Evolutionary conservation across 1,140 invertebrate species (phyloP), one percentile per base, ranked within the genome.

Genomic region (Ridgeia piscesae): DNA sequence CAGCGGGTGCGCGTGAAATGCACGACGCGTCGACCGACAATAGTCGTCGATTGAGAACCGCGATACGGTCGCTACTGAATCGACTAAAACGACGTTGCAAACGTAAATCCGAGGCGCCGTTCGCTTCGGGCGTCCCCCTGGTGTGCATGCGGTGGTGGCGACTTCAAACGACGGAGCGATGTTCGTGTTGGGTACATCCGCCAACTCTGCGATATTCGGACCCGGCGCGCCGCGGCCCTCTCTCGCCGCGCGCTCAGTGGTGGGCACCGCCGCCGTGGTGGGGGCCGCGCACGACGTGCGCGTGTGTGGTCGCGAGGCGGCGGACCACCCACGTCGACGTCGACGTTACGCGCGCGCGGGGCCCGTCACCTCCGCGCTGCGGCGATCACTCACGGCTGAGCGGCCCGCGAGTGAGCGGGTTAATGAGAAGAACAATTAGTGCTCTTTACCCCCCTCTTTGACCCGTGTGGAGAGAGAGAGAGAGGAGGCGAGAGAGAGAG

Each of bases 381-480:
- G 0, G 58, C 58, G 17, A 77, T 77, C 58, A 77, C 58, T 77
- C 58, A 77, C 17, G 58, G 58, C 58, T 77, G 58, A 77, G 17
- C 58, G 58, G 58, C 58, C 58, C 11, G 27, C 17, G 27, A n/a
- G n/a, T n/a, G 58, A 17, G 27, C 58, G 58, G 58, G 58, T 77
- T 77, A 77, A 77, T 77, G 58, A 77, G 58, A 77, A 77, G 58
- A 77, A 77, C 58, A 77, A 77, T 77, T 77, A 77, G 58, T 77
- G 58, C 17, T 77, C 58, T 77, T 77, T 77, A 77, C 58, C 58
- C 17, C 2, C 8, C 58, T 9, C 58, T 21, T 77, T 77, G 58
- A 77, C 58, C 58, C 58, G 58, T 77, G 21, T 21, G 48, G 8
- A 8, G 48, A n/a, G n/a, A n/a, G n/a, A n/a, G n/a, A n/a, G n/a